Base-by-base conservation (phyloP, 2,888 invertebrate genomes). In the Epinotia bilunana region DNA sequence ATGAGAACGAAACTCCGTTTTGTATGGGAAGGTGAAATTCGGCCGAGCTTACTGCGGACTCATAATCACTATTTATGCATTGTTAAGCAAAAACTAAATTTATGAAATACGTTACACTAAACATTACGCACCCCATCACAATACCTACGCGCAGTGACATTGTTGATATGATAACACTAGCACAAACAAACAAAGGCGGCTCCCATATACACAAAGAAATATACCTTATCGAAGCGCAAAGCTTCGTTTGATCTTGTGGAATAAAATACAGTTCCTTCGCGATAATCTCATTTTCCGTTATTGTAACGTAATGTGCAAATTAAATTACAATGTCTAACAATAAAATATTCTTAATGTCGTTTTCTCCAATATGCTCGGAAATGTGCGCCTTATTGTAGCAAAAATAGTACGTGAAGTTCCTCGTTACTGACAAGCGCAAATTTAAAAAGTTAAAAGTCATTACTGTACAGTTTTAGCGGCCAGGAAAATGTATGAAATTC, bases 81-180 rank as follows among this genome's bases (percentile, higher is more conserved):
- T 49, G 16, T 16, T 4, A 1, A 49, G 16, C 4, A n/a, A 16
- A 16, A 5, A 49, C 16, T 1, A 16, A 16, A 16, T 49, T 49
- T n/a, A 53, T 6, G n/a, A n/a, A 49, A 13, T 39, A 62, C 33
- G 16, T 23, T 64, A 16, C 9, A 7, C 28, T 28, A 53, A 65
- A 65, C 9, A 28, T 33, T n/a, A 28, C 16, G 16, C 20, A 53
- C 39, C 33, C 46, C 62, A 46, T 18, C 43, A 58, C 57, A 65
- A 33, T 69, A 69, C 68, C 73, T 69, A 69, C 68, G 73, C 77
- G 79, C 81, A 84, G 79, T 86, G 86, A 82, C 83, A 86, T 86
- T 86, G 86, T 83, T 83, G 84, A 83, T 85, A 79, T 83, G 84
- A 83, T 85, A 79, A 74, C 67, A 65, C 58, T 28, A 55, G 39